A percentile compares a stretch with the other conserved stretches of the same genome.
phyloP scores from a whole-genome alignment of 1,140 invertebrate species.

The Anastatus disparis region DNA sequence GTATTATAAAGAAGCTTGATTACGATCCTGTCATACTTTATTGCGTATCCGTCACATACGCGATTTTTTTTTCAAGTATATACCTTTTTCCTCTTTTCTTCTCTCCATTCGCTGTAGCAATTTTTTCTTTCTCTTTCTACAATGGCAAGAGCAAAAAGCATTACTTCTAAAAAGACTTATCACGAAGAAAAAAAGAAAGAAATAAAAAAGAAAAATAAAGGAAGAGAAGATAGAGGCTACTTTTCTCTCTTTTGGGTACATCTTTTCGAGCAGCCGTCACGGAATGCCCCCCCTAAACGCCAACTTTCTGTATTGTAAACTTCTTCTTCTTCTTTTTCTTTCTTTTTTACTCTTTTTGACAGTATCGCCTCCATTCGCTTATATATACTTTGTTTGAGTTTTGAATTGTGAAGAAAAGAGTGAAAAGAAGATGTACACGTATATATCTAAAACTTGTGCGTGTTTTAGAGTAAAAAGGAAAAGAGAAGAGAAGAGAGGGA shows the following conservation, averaged over 20 bases:
- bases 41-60: constrained; percentile 46
- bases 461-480: too few species aligned
- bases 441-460: too few species aligned
- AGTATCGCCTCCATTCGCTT: too few species aligned
- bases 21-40: constrained; percentile 58
- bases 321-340: neutral
- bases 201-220: neutral
- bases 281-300: constrained; percentile 24
- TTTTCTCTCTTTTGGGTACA: neutral
- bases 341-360: neutral
- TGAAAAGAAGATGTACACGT: too few species aligned
- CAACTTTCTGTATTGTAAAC: neutral
- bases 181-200: constrained; percentile 7
- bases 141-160: neutral
- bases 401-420: too few species aligned
- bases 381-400: neutral
- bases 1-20: constrained; percentile 54
- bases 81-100: constrained; percentile 29
- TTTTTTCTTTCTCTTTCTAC: constrained; percentile 2
- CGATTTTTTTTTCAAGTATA: constrained; percentile 17
- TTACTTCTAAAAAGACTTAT: constrained; percentile 12
- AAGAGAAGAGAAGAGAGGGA: too few species aligned
- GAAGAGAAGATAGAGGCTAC: neutral
- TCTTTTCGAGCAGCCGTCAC: neutral
- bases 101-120: neutral